phyloP scores from a whole-genome alignment of 1,140 invertebrate genomes.

The Acromyrmex echinatior region DNA sequence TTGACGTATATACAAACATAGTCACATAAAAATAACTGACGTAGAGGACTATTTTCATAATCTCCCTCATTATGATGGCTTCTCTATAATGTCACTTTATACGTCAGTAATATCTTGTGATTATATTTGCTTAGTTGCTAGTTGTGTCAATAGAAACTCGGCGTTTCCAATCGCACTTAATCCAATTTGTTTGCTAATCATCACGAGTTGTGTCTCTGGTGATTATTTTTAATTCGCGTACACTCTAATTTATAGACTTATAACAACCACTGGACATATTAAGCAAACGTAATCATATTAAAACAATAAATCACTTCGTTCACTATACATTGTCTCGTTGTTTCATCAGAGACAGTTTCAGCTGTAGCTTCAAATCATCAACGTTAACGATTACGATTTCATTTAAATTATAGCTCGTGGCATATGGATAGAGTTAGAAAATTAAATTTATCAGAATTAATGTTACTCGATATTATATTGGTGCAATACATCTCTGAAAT shows the following conservation, averaged over 20 bases:
- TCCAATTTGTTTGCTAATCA: constrained; percentile 10
- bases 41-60: neutral
- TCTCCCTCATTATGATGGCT: neutral
- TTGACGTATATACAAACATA: neutral
- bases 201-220: neutral
- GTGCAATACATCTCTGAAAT: neutral
- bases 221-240: neutral
- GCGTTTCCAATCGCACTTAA: neutral
- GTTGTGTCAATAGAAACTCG: neutral
- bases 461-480: constrained; percentile 29
- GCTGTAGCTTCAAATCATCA: neutral
- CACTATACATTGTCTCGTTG: neutral
- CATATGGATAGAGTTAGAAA: neutral
- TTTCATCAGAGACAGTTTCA: neutral
- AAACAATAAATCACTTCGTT: constrained; percentile 4
- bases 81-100: neutral
- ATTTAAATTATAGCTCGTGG: neutral
- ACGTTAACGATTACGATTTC: neutral
- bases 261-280: neutral
- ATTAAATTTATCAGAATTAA: constrained; percentile 18
- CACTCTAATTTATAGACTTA: neutral
- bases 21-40: constrained; percentile 12
- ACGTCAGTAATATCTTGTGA: neutral
- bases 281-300: neutral
- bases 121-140: constrained; percentile 24